These are phyloP conservation scores for Thalassophryne amazonica DNA, from an alignment of 2,797 vertebrate species.

Conservation along the genomic window DNA sequence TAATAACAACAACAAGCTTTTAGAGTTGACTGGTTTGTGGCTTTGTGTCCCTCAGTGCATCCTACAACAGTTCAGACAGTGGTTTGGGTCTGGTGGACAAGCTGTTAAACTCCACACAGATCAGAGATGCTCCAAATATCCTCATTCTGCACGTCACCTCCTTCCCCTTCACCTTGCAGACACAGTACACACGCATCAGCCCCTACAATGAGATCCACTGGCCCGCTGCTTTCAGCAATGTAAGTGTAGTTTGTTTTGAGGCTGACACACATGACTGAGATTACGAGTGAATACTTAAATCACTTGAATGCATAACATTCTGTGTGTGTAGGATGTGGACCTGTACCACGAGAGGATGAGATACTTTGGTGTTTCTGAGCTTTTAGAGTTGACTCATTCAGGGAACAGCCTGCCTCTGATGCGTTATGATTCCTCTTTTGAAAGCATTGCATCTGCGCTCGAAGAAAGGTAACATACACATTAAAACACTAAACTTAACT, in stretches of 20 bases:
- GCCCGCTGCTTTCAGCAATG: constrained; percentile 89
- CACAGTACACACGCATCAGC: constrained; percentile 91
- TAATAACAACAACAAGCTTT: background rate
- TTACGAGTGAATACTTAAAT: background rate
- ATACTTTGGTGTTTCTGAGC: constrained; percentile 94
- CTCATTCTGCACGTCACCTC: constrained; percentile 95
- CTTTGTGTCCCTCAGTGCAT: constrained; percentile 42
- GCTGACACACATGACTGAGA: background rate
- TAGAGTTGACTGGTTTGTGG: background rate
- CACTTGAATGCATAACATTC: background rate
- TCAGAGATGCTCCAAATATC: constrained; percentile 92
- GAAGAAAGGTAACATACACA: constrained; percentile 85
- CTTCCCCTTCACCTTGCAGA: constrained; percentile 94
- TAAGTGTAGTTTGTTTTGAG: constrained; percentile 51
- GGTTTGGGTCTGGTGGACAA: constrained; percentile 86
- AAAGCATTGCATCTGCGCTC: constrained; percentile 91
- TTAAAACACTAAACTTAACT: background rate
- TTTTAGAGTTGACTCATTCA: constrained; percentile 89
- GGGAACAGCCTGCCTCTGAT: constrained; percentile 90
- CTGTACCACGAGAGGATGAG: constrained; percentile 90
- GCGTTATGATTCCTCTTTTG: constrained; percentile 93
- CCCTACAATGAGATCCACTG: constrained; percentile 99
- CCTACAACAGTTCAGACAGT: constrained; percentile 73
- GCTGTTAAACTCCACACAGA: constrained; percentile 90
- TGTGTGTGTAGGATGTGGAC: constrained; percentile 82